Percentiles rank a stretch among this genome's conserved stretches.
Evolutionary conservation across 2,113 vertebrate genomes (phyloP).

Genomic region (Cranoglanis bouderius): DNA sequence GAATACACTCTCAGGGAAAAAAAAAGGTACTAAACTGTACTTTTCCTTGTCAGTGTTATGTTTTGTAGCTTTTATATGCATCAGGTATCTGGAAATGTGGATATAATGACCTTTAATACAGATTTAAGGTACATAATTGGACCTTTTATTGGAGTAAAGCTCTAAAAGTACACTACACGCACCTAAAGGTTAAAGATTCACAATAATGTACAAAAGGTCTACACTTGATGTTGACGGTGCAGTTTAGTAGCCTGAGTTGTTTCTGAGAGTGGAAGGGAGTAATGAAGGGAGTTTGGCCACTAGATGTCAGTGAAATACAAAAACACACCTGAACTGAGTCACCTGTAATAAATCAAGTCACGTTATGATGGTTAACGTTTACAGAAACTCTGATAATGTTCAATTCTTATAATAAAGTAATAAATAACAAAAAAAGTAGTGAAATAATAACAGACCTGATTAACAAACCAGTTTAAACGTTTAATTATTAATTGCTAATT

Average conservation of each 20-base stretch:
- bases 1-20: too few relatives aligned
- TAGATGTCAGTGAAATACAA: constrained; percentile 7
- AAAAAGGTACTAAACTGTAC: too few relatives aligned
- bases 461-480: not conserved
- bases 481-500: too few relatives aligned
- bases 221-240: not conserved
- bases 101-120: not conserved
- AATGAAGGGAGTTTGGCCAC: not conserved
- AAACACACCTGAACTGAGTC: not conserved
- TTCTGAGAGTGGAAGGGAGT: not conserved
- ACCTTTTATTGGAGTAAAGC: too few relatives aligned
- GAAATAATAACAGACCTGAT: not conserved
- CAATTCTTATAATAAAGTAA: not conserved
- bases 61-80: too few relatives aligned
- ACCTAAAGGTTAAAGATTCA: not conserved
- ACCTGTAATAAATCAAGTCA: not conserved
- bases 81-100: too few relatives aligned
- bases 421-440: not conserved
- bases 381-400: not conserved
- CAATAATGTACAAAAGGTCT: not conserved
- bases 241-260: not conserved
- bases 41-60: too few relatives aligned
- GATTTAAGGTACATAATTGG: not conserved
- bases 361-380: not conserved
- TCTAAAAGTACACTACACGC: too few relatives aligned